Conservation (phyloP, 2,888 invertebrate genomes). For the Euspilapteryx auroguttella region DNA sequence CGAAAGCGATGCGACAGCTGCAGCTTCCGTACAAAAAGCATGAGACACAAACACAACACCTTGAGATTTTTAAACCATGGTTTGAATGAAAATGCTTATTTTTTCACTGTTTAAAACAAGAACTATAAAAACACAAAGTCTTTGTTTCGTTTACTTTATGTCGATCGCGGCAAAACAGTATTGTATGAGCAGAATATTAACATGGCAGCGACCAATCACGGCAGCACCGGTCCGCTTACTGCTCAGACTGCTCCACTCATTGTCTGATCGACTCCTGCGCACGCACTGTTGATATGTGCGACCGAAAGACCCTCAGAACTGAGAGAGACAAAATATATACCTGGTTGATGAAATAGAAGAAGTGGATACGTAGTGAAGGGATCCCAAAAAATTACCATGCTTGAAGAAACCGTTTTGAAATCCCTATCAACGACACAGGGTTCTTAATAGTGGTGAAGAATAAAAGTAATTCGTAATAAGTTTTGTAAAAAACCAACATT, state of each 20-base stretch:
- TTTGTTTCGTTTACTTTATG: conserved; percentile 19
- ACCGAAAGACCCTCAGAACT: conserved; percentile 18
- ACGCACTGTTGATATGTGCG: conserved; percentile 26
- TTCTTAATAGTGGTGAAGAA: too few relatives aligned
- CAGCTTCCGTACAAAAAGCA: conserved; percentile 15
- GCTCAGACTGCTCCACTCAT: conserved; percentile 8
- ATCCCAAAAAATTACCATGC: not conserved
- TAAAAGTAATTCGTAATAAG: too few relatives aligned
- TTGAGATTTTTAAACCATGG: not conserved
- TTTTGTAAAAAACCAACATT: too few relatives aligned
- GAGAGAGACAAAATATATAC: conserved; percentile 26
- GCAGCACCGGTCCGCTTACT: conserved; percentile 49
- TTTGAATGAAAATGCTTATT: conserved; percentile 2
- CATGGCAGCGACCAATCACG: conserved; percentile 35
- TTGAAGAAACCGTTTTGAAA: not conserved
- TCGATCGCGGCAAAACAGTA: conserved; percentile 38
- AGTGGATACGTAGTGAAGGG: conserved; percentile 8
- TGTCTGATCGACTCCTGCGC: conserved; percentile 43
- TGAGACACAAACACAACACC: conserved; percentile 16
- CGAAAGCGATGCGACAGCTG: conserved; percentile 27
- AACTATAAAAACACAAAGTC: conserved; percentile 23
- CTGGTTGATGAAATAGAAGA: conserved; percentile 17
- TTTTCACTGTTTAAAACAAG: conserved; percentile 12
- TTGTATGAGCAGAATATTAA: conserved; percentile 33
- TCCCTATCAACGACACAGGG: not conserved